Conservation (phyloP, 2,888 invertebrate species). For the Conchocele bisecta region DNA sequence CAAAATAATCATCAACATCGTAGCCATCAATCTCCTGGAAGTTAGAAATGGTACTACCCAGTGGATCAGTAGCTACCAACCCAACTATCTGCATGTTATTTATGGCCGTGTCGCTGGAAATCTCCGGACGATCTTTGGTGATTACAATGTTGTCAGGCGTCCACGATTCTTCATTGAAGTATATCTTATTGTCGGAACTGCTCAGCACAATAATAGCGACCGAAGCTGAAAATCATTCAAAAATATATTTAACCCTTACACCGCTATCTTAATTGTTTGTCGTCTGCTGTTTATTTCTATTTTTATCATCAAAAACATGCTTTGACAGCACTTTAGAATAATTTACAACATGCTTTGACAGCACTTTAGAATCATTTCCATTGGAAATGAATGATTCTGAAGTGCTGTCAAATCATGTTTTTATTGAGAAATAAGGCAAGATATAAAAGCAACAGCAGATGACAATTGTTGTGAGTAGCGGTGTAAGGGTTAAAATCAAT, state of each 20-base stretch:
- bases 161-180: conserved; percentile 64
- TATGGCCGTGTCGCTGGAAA: conserved; percentile 13
- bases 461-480: too few species aligned
- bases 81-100: conserved; percentile 51
- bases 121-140: conserved; percentile 51
- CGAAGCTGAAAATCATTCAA: conserved; percentile 57
- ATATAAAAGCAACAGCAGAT: too few species aligned
- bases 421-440: too few species aligned
- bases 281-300: too few species aligned
- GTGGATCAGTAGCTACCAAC: conserved; percentile 64
- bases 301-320: too few species aligned
- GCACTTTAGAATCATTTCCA: too few species aligned
- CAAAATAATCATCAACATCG: conserved; percentile 54
- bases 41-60: conserved; percentile 37
- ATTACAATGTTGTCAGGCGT: conserved; percentile 48
- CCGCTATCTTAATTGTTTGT: too few species aligned
- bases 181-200: conserved; percentile 42
- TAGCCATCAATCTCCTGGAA: conserved; percentile 48
- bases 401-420: too few species aligned
- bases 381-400: too few species aligned
- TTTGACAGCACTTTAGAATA: too few species aligned
- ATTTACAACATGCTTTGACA: too few species aligned
- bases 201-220: conserved; percentile 64
- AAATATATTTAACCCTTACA: neutral
- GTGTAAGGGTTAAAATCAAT: too few species aligned